A percentile compares a stretch with the other conserved stretches of the same genome.
These are phyloP conservation scores for Hermetia illucens DNA, from an alignment of 1,140 invertebrate species.

Conservation along the genomic window DNA sequence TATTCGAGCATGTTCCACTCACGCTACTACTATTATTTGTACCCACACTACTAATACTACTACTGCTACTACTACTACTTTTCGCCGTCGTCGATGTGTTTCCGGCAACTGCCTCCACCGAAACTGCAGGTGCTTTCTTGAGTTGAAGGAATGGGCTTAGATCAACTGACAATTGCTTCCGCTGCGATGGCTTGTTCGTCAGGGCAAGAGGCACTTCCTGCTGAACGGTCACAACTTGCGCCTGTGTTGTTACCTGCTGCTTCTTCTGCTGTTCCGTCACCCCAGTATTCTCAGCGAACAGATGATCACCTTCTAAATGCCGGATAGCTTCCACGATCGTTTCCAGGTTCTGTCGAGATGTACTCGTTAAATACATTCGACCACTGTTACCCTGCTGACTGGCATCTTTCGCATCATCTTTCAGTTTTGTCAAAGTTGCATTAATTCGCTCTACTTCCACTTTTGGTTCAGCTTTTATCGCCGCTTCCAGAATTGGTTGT, in stretches of 20 bases:
- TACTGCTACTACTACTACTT: neutral
- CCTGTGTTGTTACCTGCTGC: conserved; percentile 14
- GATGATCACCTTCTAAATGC: conserved; percentile 85
- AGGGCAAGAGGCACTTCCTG: conserved; percentile 60
- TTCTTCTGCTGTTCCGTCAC: conserved; percentile 33
- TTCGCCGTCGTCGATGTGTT: too few species aligned
- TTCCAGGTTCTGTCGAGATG: conserved; percentile 85
- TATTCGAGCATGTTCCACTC: too few species aligned
- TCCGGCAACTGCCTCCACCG: neutral
- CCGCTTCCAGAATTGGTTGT: conserved; percentile 62
- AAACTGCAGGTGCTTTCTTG: too few species aligned
- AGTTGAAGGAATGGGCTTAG: conserved; percentile 50
- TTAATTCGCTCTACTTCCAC: conserved; percentile 55
- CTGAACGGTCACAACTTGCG: conserved; percentile 11
- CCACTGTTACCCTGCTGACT: conserved; percentile 10
- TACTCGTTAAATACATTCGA: conserved; percentile 37
- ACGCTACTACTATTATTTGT: conserved; percentile 1
- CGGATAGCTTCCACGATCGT: conserved; percentile 96
- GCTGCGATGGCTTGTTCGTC: conserved; percentile 41
- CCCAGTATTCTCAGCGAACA: conserved; percentile 71
- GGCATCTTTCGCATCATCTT: conserved; percentile 24
- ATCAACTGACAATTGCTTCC: conserved; percentile 38
- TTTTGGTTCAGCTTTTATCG: conserved; percentile 73
- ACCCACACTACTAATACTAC: neutral
- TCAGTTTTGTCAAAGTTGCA: conserved; percentile 18